A percentile compares a stretch with the other conserved stretches of the same genome.
Conservation (phyloP, 1,140 invertebrate species). For the Homalodisca vitripennis region DNA sequence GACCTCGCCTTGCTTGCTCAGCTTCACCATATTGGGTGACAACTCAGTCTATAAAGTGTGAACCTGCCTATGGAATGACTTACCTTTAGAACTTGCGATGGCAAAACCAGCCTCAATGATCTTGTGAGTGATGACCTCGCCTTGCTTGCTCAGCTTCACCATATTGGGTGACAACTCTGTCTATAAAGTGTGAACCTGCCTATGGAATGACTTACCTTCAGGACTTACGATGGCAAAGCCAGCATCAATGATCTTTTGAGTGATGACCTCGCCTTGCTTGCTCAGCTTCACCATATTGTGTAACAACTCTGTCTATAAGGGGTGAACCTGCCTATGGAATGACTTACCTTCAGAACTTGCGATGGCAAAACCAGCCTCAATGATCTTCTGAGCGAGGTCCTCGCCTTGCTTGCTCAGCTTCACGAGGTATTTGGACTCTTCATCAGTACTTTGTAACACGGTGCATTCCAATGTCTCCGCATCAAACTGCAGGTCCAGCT, state of each 20-base stretch:
- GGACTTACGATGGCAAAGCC: background rate
- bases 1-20: conserved; percentile 50
- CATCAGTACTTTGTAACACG: conserved; percentile 48
- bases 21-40: too few relatives aligned
- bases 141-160: conserved; percentile 54
- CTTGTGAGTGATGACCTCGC: conserved; percentile 44
- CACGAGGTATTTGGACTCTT: conserved; percentile 53
- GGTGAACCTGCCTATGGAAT: too few relatives aligned
- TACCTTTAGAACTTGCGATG: background rate
- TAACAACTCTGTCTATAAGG: too few relatives aligned
- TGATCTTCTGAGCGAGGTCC: conserved; percentile 43
- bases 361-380: conserved; percentile 1
- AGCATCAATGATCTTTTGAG: conserved; percentile 20
- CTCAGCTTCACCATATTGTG: conserved; percentile 55
- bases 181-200: too few relatives aligned
- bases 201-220: too few relatives aligned
- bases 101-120: conserved; percentile 3
- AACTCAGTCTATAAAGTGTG: too few relatives aligned
- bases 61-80: too few relatives aligned
- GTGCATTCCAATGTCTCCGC: conserved; percentile 55
- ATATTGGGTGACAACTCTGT: too few relatives aligned
- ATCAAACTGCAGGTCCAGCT: conserved; percentile 58
- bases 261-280: conserved; percentile 49
- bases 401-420: conserved; percentile 52
- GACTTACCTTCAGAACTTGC: background rate